Percentiles rank a stretch among this genome's conserved stretches.
phyloP scores from a whole-genome alignment of 2,888 invertebrate genomes.

The Axea sp. region DNA sequence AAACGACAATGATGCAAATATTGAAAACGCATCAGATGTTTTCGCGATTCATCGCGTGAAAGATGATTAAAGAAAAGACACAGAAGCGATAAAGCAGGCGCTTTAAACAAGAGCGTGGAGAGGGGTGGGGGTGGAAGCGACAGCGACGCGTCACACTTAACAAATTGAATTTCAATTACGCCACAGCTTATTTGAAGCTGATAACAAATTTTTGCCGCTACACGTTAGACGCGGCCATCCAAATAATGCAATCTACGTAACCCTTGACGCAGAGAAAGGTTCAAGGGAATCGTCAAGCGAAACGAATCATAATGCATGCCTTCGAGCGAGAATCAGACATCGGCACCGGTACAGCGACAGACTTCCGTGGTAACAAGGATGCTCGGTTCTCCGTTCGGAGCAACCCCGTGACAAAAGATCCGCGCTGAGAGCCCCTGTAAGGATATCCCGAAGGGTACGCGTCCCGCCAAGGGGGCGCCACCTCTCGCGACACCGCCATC shows the following conservation, averaged over 20 bases:
- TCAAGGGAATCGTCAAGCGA: no score
- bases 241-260: slow-evolving; percentile 11
- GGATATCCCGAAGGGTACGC: slow-evolving; percentile 29
- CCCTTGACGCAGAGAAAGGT: no score
- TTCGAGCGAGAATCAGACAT: neutral
- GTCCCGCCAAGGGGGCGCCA: slow-evolving; percentile 27
- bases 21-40: no score
- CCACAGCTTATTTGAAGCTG: neutral
- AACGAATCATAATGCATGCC: no score
- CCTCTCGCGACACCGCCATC: slow-evolving; percentile 11
- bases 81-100: no score
- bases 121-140: neutral
- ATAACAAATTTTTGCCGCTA: slow-evolving; percentile 1
- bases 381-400: slow-evolving; percentile 9
- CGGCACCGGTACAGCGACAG: neutral
- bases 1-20: no score
- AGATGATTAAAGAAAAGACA: no score
- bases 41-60: no score
- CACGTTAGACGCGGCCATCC: neutral
- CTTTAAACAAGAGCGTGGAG: neutral
- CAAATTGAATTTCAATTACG: neutral
- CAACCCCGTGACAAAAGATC: slow-evolving; percentile 19
- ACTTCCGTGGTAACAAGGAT: neutral
- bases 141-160: neutral
- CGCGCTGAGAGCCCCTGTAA: slow-evolving; percentile 30